A percentile compares a stretch with the other conserved stretches of the same genome.
These are phyloP conservation scores for Pristionchus maxplancki DNA, from an alignment of 2,888 invertebrate species.

Conservation along the genomic window DNA sequence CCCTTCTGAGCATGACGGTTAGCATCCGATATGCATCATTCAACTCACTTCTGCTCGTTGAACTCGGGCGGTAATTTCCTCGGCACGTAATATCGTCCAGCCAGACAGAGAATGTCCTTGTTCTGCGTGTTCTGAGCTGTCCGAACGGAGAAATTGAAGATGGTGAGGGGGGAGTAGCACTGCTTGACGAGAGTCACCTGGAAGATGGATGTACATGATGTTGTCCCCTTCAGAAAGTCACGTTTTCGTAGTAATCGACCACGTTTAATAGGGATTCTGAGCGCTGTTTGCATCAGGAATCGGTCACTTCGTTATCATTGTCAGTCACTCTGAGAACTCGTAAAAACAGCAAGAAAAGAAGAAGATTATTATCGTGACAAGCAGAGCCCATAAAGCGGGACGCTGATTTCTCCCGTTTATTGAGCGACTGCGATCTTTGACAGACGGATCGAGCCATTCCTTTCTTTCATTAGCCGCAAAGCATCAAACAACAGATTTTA, in stretches of 20 bases:
- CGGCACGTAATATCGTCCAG: constrained; percentile 74
- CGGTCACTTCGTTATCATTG: constrained; percentile 18
- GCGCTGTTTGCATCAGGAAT: neutral
- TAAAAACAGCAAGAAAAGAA: neutral
- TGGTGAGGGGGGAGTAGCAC: constrained; percentile 76
- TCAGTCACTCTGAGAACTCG: constrained; percentile 31
- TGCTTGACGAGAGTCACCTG: constrained; percentile 71
- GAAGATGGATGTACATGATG: neutral
- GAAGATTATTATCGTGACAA: constrained; percentile 27
- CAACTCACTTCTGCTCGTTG: constrained; percentile 73
- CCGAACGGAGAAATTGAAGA: constrained; percentile 76
- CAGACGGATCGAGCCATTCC: neutral
- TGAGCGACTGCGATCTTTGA: constrained; percentile 10
- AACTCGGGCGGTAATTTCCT: constrained; percentile 74
- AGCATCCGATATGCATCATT: too few species aligned
- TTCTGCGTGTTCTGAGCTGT: constrained; percentile 76
- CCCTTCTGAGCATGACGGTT: too few species aligned
- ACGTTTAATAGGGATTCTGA: too few species aligned
- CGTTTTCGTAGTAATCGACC: neutral
- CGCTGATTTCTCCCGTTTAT: constrained; percentile 39
- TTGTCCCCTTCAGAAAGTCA: neutral
- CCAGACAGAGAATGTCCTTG: constrained; percentile 75
- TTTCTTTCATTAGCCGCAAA: constrained; percentile 6
- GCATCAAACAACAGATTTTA: constrained; percentile 13
- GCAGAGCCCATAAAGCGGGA: neutral